These are phyloP conservation scores for Fulica atra DNA, from an alignment of 2,113 vertebrate genomes.

Conservation along the genomic window DNA sequence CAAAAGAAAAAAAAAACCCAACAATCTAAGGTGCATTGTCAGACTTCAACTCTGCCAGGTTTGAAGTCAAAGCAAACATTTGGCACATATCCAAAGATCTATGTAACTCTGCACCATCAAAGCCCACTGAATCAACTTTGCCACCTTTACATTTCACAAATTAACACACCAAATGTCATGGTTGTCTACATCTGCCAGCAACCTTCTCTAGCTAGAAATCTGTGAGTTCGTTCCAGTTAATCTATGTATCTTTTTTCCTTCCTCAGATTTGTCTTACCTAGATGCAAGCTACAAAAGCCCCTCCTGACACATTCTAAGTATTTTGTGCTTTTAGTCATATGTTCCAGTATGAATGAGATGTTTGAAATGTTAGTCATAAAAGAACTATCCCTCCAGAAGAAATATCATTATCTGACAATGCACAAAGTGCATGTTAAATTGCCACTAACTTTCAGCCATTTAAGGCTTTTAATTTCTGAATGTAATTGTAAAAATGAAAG, in stretches of 20 bases:
- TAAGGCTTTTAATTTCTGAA: slow-evolving; percentile 30
- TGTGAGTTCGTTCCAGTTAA: background rate
- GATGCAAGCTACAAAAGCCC: background rate
- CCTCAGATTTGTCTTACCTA: background rate
- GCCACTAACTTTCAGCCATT: slow-evolving; percentile 15
- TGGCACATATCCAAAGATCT: background rate
- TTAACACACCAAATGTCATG: background rate
- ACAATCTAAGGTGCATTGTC: background rate
- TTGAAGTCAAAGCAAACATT: background rate
- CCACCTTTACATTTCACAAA: background rate
- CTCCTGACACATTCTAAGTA: background rate
- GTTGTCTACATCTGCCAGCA: background rate
- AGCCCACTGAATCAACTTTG: background rate
- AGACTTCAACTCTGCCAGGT: background rate
- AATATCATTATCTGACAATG: background rate
- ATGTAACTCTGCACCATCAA: background rate
- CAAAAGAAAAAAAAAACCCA: background rate
- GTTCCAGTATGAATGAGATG: background rate
- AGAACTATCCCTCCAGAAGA: slow-evolving; percentile 1
- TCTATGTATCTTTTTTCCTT: background rate
- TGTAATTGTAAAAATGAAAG: slow-evolving; percentile 42
- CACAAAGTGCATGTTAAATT: background rate
- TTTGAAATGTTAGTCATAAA: slow-evolving; percentile 29
- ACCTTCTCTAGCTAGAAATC: background rate
- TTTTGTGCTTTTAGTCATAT: background rate